Percentiles rank a stretch among this genome's conserved stretches.
Conservation (phyloP, 2,797 vertebrate species). For the Halcyon badia region DNA sequence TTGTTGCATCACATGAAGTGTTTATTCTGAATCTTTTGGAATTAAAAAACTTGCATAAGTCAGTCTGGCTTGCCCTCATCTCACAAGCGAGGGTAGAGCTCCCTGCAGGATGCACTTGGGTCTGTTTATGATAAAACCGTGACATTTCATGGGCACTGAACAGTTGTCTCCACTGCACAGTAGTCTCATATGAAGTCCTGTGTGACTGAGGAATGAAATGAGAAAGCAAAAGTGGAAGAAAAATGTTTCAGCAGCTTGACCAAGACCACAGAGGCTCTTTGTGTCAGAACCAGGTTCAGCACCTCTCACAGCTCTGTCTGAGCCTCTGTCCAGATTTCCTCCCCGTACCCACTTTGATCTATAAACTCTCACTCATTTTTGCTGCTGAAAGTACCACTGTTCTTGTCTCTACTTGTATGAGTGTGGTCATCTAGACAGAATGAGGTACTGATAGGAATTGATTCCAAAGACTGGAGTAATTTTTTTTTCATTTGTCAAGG, state of each 20-base stretch:
- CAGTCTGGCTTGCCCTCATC: background rate
- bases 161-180: background rate
- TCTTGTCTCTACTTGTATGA: rapidly evolving
- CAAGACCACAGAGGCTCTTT: background rate
- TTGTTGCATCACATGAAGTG: background rate
- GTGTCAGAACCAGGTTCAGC: background rate
- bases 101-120: background rate
- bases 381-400: background rate
- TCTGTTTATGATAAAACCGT: background rate
- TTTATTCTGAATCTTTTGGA: background rate
- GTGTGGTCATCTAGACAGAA: background rate
- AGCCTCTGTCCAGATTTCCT: background rate
- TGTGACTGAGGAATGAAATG: background rate
- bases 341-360: background rate
- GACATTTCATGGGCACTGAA: background rate
- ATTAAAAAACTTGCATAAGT: background rate
- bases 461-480: too few species aligned
- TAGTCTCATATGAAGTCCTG: background rate
- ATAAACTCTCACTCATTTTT: background rate
- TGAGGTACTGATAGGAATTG: background rate
- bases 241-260: background rate
- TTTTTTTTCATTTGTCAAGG: too few species aligned
- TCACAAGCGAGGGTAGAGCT: background rate
- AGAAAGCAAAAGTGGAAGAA: background rate
- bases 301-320: background rate